phyloP scores from a whole-genome alignment of 2,888 invertebrate species.

The Listrodromus nycthemerus region DNA sequence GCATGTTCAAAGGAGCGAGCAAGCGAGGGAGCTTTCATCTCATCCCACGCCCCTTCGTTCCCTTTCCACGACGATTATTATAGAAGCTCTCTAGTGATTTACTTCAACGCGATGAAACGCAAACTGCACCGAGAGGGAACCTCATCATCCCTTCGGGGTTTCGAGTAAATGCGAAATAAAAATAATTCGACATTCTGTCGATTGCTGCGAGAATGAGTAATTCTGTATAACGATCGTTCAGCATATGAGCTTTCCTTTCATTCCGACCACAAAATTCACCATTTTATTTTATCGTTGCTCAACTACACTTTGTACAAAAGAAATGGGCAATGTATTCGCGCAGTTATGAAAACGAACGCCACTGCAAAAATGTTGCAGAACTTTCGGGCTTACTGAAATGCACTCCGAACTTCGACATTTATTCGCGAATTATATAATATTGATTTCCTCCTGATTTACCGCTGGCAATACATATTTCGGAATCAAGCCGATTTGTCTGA shows the following conservation, averaged over 20 bases:
- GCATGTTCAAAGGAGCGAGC: conserved; percentile 50
- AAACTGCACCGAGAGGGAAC: conserved; percentile 1
- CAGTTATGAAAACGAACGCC: neutral
- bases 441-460: neutral
- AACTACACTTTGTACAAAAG: neutral
- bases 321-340: neutral
- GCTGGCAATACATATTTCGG: neutral
- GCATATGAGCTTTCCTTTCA: neutral
- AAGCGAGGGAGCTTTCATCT: conserved; percentile 38
- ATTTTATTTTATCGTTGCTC: neutral
- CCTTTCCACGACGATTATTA: conserved; percentile 26
- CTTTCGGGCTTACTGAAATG: neutral
- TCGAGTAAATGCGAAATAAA: neutral
- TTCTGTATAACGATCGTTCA: neutral
- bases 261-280: neutral
- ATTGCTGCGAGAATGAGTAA: neutral
- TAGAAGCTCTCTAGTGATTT: conserved; percentile 30
- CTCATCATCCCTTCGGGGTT: conserved; percentile 6
- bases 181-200: neutral
- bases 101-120: conserved; percentile 13
- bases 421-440: neutral
- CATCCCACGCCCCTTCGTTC: neutral
- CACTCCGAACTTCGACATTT: neutral
- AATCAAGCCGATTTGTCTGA: neutral
- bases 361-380: neutral